Evolutionary conservation across 2,888 invertebrate species (phyloP).

Genomic region (Caenorhabditis sp.): DNA sequence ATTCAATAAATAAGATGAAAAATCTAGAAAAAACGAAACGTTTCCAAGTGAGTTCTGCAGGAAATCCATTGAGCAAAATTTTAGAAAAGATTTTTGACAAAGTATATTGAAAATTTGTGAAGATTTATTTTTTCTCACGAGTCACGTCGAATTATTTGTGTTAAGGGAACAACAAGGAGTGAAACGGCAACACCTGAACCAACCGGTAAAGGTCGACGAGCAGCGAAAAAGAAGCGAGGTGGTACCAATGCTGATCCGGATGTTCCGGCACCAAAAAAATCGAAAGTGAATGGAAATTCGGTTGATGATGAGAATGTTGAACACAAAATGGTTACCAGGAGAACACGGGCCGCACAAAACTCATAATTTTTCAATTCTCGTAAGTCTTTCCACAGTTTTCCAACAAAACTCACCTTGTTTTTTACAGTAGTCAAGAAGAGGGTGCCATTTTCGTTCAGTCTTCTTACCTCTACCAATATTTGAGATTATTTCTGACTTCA

Average conservation of each 20-base stretch:
- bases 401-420: too few relatives aligned
- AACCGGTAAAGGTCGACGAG: slow-evolving; percentile 6
- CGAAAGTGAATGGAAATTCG: slow-evolving; percentile 3
- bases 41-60: too few relatives aligned
- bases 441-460: background rate
- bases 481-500: background rate
- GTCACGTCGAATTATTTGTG: background rate
- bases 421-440: background rate
- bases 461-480: background rate
- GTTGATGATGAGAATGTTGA: slow-evolving; percentile 18
- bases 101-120: background rate
- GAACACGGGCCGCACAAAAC: background rate
- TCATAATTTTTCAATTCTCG: background rate
- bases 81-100: background rate
- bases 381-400: background rate
- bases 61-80: too few relatives aligned
- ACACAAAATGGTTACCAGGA: slow-evolving; percentile 41
- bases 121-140: background rate
- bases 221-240: slow-evolving; percentile 11
- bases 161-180: slow-evolving; percentile 28
- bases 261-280: slow-evolving; percentile 1
- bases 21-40: background rate
- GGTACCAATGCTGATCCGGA: slow-evolving; percentile 1
- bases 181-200: slow-evolving; percentile 37
- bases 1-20: too few relatives aligned